Evolutionary conservation across 1,140 invertebrate genomes (phyloP), one percentile per base, ranked within the genome.

Genomic region (Lycorma delicatula): DNA sequence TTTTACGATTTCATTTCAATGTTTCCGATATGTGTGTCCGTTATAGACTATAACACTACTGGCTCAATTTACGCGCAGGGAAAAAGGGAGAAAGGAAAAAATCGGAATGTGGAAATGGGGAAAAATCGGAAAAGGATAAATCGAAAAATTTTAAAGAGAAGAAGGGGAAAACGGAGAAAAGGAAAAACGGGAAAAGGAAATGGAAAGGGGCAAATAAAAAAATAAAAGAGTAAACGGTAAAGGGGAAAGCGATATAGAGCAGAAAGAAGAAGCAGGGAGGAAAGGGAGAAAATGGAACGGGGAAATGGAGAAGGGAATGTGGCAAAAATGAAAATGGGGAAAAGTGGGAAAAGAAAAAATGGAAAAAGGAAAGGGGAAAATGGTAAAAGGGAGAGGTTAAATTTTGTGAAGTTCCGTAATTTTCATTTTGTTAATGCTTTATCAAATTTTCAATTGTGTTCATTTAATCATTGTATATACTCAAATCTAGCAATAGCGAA

Each of bases 221-320:
- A 49, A 22, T 16, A 22, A 22, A 27, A 49, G 25, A 49, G 47
- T 16, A 27, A 25, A 22, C 7, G 56, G 53, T 48, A 41, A 20
- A 28, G n/a, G 53, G n/a, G 16, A 48, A 59, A 47, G 12, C n/a
- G 36, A 41, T 12, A n/a, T 9, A 9, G 31, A n/a, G n/a, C 9
- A 27, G 27, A 20, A 16, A 54, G 36, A 18, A 25, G 25, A 29
- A 52, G 16, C 29, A n/a, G n/a, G 27, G 13, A 59, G 34, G 49
- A 50, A 63, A 49, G 60, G 53, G 48, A 20, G 31, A 34, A 34
- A 34, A 6, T 6, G 41, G 48, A 20, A n/a, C n/a, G n/a, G n/a
- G 54, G 60, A 44, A 63, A 61, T 52, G 61, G 53, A 58, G 48
- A 64, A 63, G 60, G 61, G 22, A 6, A 9, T 5, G 41, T 6